Evolutionary conservation across 2,113 vertebrate species (phyloP).

Genomic region (Formicarius rufipectus): DNA sequence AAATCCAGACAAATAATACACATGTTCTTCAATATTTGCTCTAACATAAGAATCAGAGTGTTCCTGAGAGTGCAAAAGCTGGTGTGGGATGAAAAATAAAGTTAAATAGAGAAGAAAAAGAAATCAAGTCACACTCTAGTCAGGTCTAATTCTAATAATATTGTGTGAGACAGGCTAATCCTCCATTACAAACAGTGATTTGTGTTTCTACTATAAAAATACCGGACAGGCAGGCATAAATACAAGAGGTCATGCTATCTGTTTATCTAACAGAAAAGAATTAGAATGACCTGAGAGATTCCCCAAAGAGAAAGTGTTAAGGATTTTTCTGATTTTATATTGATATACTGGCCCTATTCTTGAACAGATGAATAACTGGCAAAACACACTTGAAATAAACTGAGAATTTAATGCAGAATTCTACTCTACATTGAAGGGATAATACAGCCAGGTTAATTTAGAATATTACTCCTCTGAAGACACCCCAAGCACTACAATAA

Average conservation of each 20-base stretch:
- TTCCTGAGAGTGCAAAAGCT: background rate
- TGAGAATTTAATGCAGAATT: conserved; percentile 18
- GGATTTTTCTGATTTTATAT: conserved; percentile 6
- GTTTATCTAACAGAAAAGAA: background rate
- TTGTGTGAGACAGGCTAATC: conserved; percentile 24
- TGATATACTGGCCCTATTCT: background rate
- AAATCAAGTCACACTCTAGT: background rate
- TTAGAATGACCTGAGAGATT: background rate
- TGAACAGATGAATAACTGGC: background rate
- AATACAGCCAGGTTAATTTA: conserved; percentile 60
- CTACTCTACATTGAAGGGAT: background rate
- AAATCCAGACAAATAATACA: conserved; percentile 16
- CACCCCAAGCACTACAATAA: conserved; percentile 20
- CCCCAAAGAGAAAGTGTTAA: background rate
- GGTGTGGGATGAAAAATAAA: background rate
- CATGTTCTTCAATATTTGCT: conserved; percentile 3
- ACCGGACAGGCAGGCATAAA: conserved; percentile 2
- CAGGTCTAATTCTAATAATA: background rate
- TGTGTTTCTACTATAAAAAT: conserved; percentile 13
- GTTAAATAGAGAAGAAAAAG: conserved; percentile 16
- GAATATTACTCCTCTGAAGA: conserved; percentile 56
- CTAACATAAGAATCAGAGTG: background rate
- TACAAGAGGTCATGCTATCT: background rate
- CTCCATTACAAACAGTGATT: conserved; percentile 9
- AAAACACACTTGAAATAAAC: background rate